These are phyloP conservation scores for Cyanoderma ruficeps DNA, from an alignment of 2,113 vertebrate genomes.

Conservation along the genomic window DNA sequence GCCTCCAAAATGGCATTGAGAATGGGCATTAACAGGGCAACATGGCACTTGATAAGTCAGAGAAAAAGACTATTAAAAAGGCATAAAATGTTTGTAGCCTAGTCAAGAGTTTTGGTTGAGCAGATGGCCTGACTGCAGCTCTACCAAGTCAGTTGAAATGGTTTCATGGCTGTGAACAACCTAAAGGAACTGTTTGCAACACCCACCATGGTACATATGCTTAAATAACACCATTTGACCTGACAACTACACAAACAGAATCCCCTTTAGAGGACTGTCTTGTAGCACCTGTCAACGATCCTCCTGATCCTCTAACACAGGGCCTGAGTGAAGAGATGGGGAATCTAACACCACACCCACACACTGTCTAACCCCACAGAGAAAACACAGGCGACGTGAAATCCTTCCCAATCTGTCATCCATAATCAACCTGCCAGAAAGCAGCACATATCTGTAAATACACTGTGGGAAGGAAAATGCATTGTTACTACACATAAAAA, in stretches of 20 bases:
- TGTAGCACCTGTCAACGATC: slow-evolving; percentile 47
- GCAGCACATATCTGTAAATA: slow-evolving; percentile 59
- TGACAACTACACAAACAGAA: slow-evolving; percentile 52
- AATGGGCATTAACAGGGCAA: background rate
- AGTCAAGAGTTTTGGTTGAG: background rate
- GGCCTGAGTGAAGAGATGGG: slow-evolving; percentile 21
- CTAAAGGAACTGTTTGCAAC: slow-evolving; percentile 37
- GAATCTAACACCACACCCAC: slow-evolving; percentile 43
- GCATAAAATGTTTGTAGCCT: background rate
- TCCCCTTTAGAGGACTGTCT: slow-evolving; percentile 21
- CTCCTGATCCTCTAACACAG: slow-evolving; percentile 24
- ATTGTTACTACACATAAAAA: slow-evolving; percentile 69
- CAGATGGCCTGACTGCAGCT: slow-evolving; percentile 27
- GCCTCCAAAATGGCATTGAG: background rate
- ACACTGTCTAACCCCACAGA: slow-evolving; percentile 44
- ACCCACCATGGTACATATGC: slow-evolving; percentile 51
- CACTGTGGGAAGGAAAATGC: slow-evolving; percentile 37
- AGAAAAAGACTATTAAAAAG: background rate
- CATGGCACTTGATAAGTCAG: background rate
- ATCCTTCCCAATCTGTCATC: slow-evolving; percentile 62
- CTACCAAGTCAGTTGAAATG: background rate
- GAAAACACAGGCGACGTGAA: slow-evolving; percentile 61
- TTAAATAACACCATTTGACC: slow-evolving; percentile 48
- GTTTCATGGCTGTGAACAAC: slow-evolving; percentile 25
- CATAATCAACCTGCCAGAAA: slow-evolving; percentile 63